Evolutionary conservation across 1,140 invertebrate species (phyloP).

Genomic region (Hypothenemus hampei): DNA sequence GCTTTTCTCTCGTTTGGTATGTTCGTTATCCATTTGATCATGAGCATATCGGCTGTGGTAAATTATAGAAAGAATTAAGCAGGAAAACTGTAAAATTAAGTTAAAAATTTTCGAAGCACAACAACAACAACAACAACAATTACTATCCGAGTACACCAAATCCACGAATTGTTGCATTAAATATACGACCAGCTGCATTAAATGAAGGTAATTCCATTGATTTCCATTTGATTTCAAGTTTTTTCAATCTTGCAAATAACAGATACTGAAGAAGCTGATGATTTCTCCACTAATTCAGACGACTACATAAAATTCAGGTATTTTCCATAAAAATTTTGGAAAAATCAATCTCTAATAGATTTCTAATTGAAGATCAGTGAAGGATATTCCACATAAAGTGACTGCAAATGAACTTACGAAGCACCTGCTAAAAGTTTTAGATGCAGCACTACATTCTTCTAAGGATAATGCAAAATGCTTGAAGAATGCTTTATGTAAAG

Average conservation of each 20-base stretch:
- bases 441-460: slow-evolving; percentile 47
- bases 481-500: slow-evolving; percentile 63
- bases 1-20: slow-evolving; percentile 74
- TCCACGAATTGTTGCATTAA: background rate
- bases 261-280: background rate
- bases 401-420: slow-evolving; percentile 27
- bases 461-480: slow-evolving; percentile 55
- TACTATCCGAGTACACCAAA: background rate
- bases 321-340: too few relatives aligned
- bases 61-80: slow-evolving; percentile 28
- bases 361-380: background rate
- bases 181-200: background rate
- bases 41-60: slow-evolving; percentile 60
- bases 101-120: background rate
- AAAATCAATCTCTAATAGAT: too few relatives aligned
- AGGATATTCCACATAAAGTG: background rate
- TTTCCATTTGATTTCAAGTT: background rate
- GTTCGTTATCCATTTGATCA: slow-evolving; percentile 68
- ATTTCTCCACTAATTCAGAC: too few relatives aligned
- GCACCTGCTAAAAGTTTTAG: slow-evolving; percentile 47
- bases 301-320: background rate
- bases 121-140: too few relatives aligned
- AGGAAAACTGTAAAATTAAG: background rate
- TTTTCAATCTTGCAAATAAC: background rate
- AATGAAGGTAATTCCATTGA: background rate